Evolutionary conservation across 2,888 invertebrate genomes (phyloP).

Genomic region (Scrobipalpa costella): DNA sequence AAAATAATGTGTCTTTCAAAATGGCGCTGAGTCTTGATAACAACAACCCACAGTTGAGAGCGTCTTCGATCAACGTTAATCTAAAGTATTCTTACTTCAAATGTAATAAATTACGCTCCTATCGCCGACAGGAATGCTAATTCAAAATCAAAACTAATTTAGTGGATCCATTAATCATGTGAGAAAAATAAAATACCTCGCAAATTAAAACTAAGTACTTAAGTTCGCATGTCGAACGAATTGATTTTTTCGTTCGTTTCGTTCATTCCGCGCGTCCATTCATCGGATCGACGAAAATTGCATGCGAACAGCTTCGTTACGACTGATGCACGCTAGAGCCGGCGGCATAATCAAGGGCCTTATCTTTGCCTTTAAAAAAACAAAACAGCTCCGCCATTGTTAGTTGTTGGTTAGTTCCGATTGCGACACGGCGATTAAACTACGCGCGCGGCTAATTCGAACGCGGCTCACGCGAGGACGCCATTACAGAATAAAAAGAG

Average conservation of each 20-base stretch:
- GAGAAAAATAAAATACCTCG: slow-evolving; percentile 12
- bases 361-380: slow-evolving; percentile 54
- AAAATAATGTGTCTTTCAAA: slow-evolving; percentile 64
- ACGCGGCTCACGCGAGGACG: slow-evolving; percentile 59
- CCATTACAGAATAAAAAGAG: slow-evolving; percentile 54
- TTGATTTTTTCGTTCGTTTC: slow-evolving; percentile 25
- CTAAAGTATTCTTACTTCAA: slow-evolving; percentile 46
- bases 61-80: slow-evolving; percentile 66
- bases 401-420: slow-evolving; percentile 51
- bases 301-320: slow-evolving; percentile 33
- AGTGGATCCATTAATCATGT: slow-evolving; percentile 27
- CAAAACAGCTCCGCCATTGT: slow-evolving; percentile 53
- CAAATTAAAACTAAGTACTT: slow-evolving; percentile 29
- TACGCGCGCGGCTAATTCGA: slow-evolving; percentile 62
- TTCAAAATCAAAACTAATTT: slow-evolving; percentile 32
- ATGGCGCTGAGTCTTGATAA: slow-evolving; percentile 58
- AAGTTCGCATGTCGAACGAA: slow-evolving; percentile 34
- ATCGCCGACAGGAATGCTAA: slow-evolving; percentile 48
- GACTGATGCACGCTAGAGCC: slow-evolving; percentile 56
- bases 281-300: slow-evolving; percentile 30
- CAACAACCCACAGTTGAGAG: slow-evolving; percentile 53
- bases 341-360: slow-evolving; percentile 55
- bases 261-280: neutral
- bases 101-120: slow-evolving; percentile 46
- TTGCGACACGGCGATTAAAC: slow-evolving; percentile 62